A percentile compares a stretch with the other conserved stretches of the same genome.
phyloP scores from a whole-genome alignment of 1,140 invertebrate genomes.

The Palaemon carinicauda region DNA sequence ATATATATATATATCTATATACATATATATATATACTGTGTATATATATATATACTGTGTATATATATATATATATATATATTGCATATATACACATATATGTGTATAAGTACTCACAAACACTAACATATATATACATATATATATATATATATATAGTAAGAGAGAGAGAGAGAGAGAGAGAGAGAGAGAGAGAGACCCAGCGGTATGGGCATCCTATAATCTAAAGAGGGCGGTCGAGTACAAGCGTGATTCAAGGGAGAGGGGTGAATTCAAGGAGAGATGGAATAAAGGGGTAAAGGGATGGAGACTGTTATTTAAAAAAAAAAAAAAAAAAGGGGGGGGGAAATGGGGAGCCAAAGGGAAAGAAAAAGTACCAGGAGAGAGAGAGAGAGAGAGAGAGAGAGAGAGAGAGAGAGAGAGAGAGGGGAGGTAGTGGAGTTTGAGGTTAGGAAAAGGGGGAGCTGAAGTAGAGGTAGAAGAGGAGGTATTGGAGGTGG shows the following conservation, averaged over 20 bases:
- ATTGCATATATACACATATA: background rate
- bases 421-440: background rate
- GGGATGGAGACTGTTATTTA: no score
- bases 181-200: background rate
- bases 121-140: background rate
- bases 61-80: background rate
- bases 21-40: background rate
- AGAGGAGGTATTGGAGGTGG: background rate
- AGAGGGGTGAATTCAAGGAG: background rate
- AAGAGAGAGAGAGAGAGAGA: no score
- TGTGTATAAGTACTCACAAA: background rate
- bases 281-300: background rate
- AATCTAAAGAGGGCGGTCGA: background rate
- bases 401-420: background rate
- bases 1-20: background rate
- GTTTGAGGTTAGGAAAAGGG: background rate
- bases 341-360: background rate
- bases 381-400: background rate
- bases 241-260: background rate
- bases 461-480: background rate
- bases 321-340: no score
- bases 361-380: background rate
- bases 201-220: background rate
- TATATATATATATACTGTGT: background rate
- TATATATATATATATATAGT: background rate